Base-by-base conservation (phyloP, 2,113 vertebrate species). In the Oncorhynchus gorbuscha region DNA sequence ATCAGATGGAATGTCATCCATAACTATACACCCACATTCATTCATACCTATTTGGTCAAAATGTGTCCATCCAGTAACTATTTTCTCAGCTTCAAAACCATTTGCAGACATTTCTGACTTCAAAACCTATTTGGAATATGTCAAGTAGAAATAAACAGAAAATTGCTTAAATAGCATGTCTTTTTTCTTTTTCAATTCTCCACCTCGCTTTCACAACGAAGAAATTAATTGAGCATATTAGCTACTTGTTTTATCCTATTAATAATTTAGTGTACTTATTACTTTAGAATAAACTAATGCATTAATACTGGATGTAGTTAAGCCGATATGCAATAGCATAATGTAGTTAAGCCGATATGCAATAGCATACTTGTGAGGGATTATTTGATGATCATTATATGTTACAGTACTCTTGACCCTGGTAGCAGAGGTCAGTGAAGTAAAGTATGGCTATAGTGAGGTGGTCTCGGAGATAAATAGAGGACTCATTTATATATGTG, bases 361-460 rank as follows among this genome's bases (percentile, higher is more conserved):
- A 71, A 76, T 79, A 83, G 26, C 72, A 76, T 75, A 75, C 69
- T 75, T 9, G 2, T 48, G 9, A 45, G 39, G 9, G 39, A 9
- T 45, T 45, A 45, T 45, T 14, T 76, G 64, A 67, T 88, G 51
- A 72, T 22, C 14, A 18, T 3, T 32, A 20, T 59, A 65, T 76
- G 81, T 22, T 45, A 45, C 39, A 45, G 9, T 45, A 45, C 39
- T 45, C 39, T 68, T 61, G 28, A 39, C 68, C 39, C 32, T 58
- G 69, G 51, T 77, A 26, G 73, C 59, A 66, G n/a, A 76, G 76
- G 70, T 65, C 78, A n/a, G 73, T 12, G 49, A 24, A 78, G 76
- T 68, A 74, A 12, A 82, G 59, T 80, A 85, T 86, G 79, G 84
- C 83, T 88, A 73, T 75, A 61, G 39, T 75, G 30, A 71, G 69